Evolutionary conservation across 2,113 vertebrate genomes (phyloP).

Genomic region (Oreotrochilus melanogaster): DNA sequence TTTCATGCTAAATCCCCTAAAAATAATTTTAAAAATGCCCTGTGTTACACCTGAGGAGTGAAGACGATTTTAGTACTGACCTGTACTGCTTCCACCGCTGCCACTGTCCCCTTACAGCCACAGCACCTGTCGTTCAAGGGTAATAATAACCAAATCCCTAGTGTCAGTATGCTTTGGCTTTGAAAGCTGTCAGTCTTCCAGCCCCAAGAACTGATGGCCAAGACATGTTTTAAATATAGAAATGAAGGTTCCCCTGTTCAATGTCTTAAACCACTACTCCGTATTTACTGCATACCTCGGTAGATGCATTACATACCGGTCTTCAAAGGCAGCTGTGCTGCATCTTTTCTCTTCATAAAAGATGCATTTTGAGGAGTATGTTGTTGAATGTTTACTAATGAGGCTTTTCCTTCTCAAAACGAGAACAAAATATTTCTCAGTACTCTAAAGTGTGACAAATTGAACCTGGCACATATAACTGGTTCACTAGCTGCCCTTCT

Average conservation of each 20-base stretch:
- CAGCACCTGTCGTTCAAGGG: neutral
- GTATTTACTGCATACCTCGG: neutral
- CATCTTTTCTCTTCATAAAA: neutral
- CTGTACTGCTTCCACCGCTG: neutral
- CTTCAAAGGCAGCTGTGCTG: neutral
- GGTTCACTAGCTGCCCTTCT: constrained; percentile 75
- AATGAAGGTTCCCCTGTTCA: neutral
- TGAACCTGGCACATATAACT: constrained; percentile 56
- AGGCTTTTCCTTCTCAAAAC: neutral
- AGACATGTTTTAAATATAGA: neutral
- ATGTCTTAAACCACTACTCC: accelerated
- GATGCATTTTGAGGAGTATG: neutral
- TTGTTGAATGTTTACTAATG: neutral
- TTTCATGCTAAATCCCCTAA: neutral
- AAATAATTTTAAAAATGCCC: accelerated
- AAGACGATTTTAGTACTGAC: neutral
- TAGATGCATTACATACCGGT: neutral
- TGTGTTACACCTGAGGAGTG: neutral
- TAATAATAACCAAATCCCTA: accelerated
- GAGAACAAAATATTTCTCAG: constrained; percentile 15
- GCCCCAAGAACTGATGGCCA: neutral
- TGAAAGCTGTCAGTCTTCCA: neutral
- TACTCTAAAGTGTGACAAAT: constrained; percentile 56
- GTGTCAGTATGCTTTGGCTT: accelerated
- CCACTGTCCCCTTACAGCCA: neutral